Conservation (phyloP, 2,797 vertebrate genomes). For the Leptodactylus fallax region DNA sequence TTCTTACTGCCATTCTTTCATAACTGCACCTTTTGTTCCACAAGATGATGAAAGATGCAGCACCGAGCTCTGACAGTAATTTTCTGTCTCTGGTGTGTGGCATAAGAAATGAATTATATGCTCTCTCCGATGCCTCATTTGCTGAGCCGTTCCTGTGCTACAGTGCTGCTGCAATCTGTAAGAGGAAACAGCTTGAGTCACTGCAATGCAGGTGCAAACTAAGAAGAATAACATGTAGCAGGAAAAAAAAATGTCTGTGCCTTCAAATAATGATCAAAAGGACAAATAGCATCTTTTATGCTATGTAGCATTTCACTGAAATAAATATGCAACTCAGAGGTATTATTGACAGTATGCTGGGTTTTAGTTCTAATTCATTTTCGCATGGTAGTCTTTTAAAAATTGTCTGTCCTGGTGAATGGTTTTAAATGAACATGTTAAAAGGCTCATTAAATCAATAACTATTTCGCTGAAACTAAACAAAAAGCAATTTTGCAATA, state of each 20-base stretch:
- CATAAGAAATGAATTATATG: slow-evolving; percentile 66
- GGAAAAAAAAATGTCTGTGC: slow-evolving; percentile 9
- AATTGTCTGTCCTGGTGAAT: neutral
- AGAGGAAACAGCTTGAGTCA: slow-evolving; percentile 62
- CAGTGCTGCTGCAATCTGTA: slow-evolving; percentile 65
- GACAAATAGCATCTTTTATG: neutral
- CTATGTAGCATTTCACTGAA: neutral
- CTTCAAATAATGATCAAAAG: slow-evolving; percentile 23
- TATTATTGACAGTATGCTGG: neutral
- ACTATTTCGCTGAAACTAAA: slow-evolving; percentile 16
- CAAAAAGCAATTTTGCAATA: slow-evolving; percentile 14
- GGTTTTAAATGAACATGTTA: neutral
- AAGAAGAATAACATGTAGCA: slow-evolving; percentile 50
- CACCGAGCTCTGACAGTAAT: slow-evolving; percentile 66
- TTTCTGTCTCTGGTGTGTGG: slow-evolving; percentile 63
- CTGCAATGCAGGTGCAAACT: slow-evolving; percentile 68
- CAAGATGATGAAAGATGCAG: slow-evolving; percentile 64
- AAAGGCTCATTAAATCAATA: slow-evolving; percentile 41
- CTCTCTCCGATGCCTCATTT: slow-evolving; percentile 65
- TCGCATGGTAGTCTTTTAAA: neutral
- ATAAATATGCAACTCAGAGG: neutral
- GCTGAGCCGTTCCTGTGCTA: slow-evolving; percentile 54
- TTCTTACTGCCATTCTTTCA: slow-evolving; percentile 25
- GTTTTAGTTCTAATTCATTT: neutral
- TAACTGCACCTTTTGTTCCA: slow-evolving; percentile 65